Conservation (phyloP, 2,797 vertebrate species). For the Poeciliopsis gracilis region DNA sequence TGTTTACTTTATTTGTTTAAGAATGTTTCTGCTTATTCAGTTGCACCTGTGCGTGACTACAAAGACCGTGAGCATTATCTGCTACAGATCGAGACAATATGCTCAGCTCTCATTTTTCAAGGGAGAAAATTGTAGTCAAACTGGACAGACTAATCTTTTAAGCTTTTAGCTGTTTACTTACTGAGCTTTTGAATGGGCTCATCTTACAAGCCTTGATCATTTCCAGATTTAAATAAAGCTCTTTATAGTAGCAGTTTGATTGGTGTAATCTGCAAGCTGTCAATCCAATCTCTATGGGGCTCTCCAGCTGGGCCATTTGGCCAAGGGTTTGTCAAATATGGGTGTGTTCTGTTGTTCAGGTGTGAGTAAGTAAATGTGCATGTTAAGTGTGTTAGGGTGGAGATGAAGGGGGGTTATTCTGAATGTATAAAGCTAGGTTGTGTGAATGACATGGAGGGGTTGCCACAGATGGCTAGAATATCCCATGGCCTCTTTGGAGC, state of each 20-base stretch:
- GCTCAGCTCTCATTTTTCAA: conserved; percentile 60
- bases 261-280: conserved; percentile 79
- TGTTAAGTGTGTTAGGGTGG: conserved; percentile 33
- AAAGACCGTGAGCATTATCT: conserved; percentile 49
- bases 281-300: conserved; percentile 59
- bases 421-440: conserved; percentile 32
- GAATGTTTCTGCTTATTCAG: conserved; percentile 46
- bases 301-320: conserved; percentile 48
- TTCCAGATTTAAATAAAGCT: conserved; percentile 78
- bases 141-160: conserved; percentile 74
- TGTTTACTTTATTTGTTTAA: conserved; percentile 52
- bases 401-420: conserved; percentile 4
- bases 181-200: conserved; percentile 66
- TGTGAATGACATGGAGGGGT: conserved; percentile 46
- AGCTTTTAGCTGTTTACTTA: conserved; percentile 70
- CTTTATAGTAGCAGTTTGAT: conserved; percentile 72
- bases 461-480: conserved; percentile 75
- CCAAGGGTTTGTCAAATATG: conserved; percentile 39
- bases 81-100: conserved; percentile 68
- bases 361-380: conserved; percentile 48
- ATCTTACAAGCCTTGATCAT: conserved; percentile 76
- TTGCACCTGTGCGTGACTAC: conserved; percentile 67
- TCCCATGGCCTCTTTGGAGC: conserved; percentile 68
- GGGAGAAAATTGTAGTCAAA: conserved; percentile 71
- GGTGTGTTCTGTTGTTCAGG: conserved; percentile 57